phyloP scores from a whole-genome alignment of 1,140 invertebrate genomes.

The Notospermus geniculatus region DNA sequence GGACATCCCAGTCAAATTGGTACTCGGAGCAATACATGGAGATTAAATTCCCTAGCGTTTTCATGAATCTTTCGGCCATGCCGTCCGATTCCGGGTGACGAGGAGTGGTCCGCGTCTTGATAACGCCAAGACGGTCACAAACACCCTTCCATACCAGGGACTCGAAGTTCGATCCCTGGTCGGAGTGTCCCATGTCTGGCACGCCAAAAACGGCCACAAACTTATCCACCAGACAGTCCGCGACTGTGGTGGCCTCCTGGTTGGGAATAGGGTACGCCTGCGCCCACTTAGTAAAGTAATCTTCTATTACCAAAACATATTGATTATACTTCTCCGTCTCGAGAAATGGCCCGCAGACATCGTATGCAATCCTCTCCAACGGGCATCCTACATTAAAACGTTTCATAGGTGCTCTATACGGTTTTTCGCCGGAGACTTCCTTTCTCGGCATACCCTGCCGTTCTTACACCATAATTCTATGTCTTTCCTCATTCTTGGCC shows the following conservation, averaged over 20 bases:
- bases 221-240: constrained; percentile 30
- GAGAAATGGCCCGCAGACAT: constrained; percentile 40
- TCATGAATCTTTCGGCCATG: constrained; percentile 28
- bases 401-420: constrained; percentile 16
- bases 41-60: constrained; percentile 21
- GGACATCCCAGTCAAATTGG: constrained; percentile 24
- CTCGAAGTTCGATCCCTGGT: constrained; percentile 20
- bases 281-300: constrained; percentile 44
- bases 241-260: constrained; percentile 30
- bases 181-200: constrained; percentile 9
- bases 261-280: constrained; percentile 30
- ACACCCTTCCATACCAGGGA: constrained; percentile 20
- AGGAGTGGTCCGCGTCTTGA: constrained; percentile 21
- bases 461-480: constrained; percentile 11
- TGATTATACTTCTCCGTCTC: constrained; percentile 29
- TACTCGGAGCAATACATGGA: not conserved
- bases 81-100: constrained; percentile 28
- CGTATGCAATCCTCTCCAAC: constrained; percentile 33
- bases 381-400: constrained; percentile 20
- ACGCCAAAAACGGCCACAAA: constrained; percentile 28
- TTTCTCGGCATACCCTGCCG: constrained; percentile 10
- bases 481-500: constrained; percentile 13
- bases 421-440: constrained; percentile 7
- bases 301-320: constrained; percentile 32
- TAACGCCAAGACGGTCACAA: constrained; percentile 19